Percentiles rank a stretch among this genome's conserved stretches.
phyloP scores from a whole-genome alignment of 2,797 vertebrate species.

The Spinibarbus caldwelli region DNA sequence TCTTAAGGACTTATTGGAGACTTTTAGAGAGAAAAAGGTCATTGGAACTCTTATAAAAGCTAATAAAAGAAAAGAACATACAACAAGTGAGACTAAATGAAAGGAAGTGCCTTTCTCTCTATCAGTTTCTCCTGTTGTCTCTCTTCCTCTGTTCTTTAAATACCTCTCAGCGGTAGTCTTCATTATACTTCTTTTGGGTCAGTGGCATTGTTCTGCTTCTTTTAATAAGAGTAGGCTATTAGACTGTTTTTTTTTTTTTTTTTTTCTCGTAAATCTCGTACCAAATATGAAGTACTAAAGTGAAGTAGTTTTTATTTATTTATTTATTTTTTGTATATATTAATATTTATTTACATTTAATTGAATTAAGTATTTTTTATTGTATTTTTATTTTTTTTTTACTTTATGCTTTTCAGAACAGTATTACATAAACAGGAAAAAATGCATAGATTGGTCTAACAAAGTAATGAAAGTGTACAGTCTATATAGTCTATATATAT shows the following conservation, averaged over 20 bases:
- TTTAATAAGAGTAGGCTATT: neutral
- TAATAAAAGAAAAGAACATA: conserved; percentile 47
- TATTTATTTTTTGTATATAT: too few species aligned
- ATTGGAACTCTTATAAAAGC: conserved; percentile 13
- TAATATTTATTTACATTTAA: too few species aligned
- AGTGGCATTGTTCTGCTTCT: conserved; percentile 3
- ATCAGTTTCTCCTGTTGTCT: conserved; percentile 42
- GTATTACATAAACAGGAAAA: too few species aligned
- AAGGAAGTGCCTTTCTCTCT: conserved; percentile 13
- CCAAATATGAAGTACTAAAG: neutral
- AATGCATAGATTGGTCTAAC: too few species aligned
- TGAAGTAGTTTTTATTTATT: neutral
- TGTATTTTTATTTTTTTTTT: too few species aligned
- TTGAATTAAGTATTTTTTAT: too few species aligned
- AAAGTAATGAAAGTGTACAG: too few species aligned
- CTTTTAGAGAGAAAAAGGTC: conserved; percentile 54
- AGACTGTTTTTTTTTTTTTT: too few species aligned
- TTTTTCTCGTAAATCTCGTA: too few species aligned
- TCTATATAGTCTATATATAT: too few species aligned
- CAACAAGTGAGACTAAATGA: neutral
- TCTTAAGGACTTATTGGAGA: neutral
- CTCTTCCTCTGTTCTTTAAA: conserved; percentile 23
- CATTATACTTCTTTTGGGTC: conserved; percentile 7
- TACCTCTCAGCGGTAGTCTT: neutral
- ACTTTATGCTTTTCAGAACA: neutral